phyloP scores from a whole-genome alignment of 2,888 invertebrate species.

The Chesias legatella region DNA sequence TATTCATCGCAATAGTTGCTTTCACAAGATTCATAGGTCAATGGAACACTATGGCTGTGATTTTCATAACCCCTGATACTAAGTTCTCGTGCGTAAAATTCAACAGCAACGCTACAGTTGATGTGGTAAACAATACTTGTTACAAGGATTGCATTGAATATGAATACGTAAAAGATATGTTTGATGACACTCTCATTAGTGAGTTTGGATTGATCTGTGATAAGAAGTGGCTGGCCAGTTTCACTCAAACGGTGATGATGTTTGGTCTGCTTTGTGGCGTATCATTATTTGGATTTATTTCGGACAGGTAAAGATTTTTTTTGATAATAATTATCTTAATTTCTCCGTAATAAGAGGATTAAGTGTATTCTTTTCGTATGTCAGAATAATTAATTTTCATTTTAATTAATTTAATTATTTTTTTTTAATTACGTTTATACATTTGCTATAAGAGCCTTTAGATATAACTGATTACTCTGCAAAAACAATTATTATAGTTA shows the following conservation, averaged over 20 bases:
- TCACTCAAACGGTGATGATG: constrained; percentile 50
- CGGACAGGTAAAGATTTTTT: constrained; percentile 76
- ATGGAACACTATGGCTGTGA: constrained; percentile 44
- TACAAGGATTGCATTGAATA: constrained; percentile 48
- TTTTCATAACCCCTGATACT: constrained; percentile 48
- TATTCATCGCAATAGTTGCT: constrained; percentile 30
- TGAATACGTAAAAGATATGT: constrained; percentile 35
- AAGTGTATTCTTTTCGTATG: too few species aligned
- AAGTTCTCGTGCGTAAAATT: constrained; percentile 44
- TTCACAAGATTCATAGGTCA: constrained; percentile 37
- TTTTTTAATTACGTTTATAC: not conserved
- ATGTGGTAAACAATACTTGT: constrained; percentile 41
- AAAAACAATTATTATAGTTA: too few species aligned
- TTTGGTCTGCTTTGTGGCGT: constrained; percentile 48
- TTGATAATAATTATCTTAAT: not conserved
- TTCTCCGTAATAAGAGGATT: too few species aligned
- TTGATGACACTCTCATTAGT: constrained; percentile 42
- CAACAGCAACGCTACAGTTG: constrained; percentile 25
- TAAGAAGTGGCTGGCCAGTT: constrained; percentile 48
- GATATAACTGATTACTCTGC: too few species aligned
- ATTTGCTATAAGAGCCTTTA: too few species aligned
- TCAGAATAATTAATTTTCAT: too few species aligned
- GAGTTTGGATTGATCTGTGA: constrained; percentile 51
- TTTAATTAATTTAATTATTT: too few species aligned
- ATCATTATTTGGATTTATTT: constrained; percentile 50